phyloP scores from a whole-genome alignment of 1,140 invertebrate genomes.

The Pomacea maculata region DNA sequence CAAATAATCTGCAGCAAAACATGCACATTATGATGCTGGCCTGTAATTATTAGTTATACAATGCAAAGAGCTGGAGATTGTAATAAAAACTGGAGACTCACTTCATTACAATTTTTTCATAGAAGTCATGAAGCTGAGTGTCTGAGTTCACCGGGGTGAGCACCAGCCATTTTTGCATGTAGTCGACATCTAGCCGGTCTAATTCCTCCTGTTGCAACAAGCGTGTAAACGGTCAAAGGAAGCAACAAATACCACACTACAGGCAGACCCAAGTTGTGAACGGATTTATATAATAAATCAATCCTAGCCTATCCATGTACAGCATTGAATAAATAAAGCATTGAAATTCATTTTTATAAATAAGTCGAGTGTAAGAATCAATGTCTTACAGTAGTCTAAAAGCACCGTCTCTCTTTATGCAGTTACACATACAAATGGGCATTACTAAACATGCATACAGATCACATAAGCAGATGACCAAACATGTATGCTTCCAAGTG shows the following conservation, averaged over 20 bases:
- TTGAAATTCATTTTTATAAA: too few species aligned
- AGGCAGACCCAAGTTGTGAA: not conserved
- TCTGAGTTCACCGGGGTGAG: slow-evolving; percentile 51
- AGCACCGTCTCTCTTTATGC: too few species aligned
- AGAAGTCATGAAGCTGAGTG: slow-evolving; percentile 49
- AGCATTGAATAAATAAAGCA: too few species aligned
- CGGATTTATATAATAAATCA: not conserved
- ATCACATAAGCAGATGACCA: not conserved
- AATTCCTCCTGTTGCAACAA: slow-evolving; percentile 62
- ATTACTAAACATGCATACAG: not conserved
- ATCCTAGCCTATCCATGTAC: not conserved
- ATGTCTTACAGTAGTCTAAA: too few species aligned
- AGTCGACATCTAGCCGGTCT: slow-evolving; percentile 66
- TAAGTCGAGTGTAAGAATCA: too few species aligned
- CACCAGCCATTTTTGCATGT: slow-evolving; percentile 66
- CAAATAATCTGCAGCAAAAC: not conserved
- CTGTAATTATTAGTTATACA: too few species aligned
- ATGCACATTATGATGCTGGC: too few species aligned
- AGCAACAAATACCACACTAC: not conserved
- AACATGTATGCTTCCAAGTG: not conserved
- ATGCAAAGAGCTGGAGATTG: too few species aligned
- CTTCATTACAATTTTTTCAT: slow-evolving; percentile 57
- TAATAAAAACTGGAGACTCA: slow-evolving; percentile 29
- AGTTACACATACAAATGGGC: not conserved
- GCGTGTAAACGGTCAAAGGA: not conserved